Evolutionary conservation across 1,140 invertebrate species (phyloP), one percentile per base, ranked within the genome.

Genomic region (Diprion similis): DNA sequence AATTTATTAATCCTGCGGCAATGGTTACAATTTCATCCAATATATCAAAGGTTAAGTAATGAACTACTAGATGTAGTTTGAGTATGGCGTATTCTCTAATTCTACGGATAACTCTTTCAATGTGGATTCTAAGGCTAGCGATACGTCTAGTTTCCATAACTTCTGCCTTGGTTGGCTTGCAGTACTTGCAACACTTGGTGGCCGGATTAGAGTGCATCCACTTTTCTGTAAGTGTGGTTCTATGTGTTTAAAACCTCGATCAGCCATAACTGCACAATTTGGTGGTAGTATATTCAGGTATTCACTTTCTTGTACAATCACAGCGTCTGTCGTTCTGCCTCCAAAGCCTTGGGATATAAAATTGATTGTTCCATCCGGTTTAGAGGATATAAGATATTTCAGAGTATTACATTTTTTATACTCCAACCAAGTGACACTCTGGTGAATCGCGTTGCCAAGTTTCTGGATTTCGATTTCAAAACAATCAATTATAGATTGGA

Each of bases 361-460:
- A 78, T 83, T 86, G 13, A 87, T 80, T n/a, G 83, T 79, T 1
- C 85, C 86, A 80, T 89, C 82, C 18, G 85, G 84, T 19, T 83
- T 87, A 67, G 76, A 78, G n/a, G 83, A 83, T 75, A 89, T 81
- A 69, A 85, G 79, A 81, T 87, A 88, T 77, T 87, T 86, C 15
- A 83, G 74, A 15, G 85, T 87, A 71, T 88, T 86, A 19, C 73
- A 74, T 73, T 85, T 84, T 78, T 87, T 87, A 73, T 88, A 88
- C 1, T 86, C 80, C 11, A 86, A 86, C 86, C 85, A 89, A 48
- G 83, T 81, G 45, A 87, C 46, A 46, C 83, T 72, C 79, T 86
- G 86, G 74, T 81, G 11, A 3, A 84, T 17, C 9, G 82, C 71
- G 48, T 86, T 81, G 3, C 75, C 79, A n/a, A 83, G 84, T 73